Conservation (phyloP, 1,140 invertebrate genomes). For the Acromyrmex echinatior region DNA sequence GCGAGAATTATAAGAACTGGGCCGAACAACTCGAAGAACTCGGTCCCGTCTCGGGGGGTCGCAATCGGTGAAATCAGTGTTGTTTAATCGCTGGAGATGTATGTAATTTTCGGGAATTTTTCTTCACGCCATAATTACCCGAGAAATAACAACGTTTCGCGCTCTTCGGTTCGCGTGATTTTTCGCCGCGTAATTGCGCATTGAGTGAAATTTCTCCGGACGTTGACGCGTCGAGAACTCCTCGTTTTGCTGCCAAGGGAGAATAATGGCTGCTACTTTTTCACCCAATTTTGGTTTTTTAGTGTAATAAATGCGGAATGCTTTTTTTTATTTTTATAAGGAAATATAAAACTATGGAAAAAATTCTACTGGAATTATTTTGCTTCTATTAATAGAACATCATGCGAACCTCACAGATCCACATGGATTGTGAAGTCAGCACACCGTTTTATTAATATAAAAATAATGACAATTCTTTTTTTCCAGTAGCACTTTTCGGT, state of each 20-base stretch:
- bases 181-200: constrained; percentile 16
- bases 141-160: constrained; percentile 13
- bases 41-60: not conserved
- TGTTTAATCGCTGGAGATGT: not conserved
- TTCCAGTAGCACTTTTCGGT: no score
- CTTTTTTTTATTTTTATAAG: no score
- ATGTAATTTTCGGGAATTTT: constrained; percentile 10
- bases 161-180: not conserved
- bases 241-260: not conserved
- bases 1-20: constrained; percentile 39
- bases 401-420: no score
- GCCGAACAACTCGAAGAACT: not conserved
- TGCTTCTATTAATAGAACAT: no score
- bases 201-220: not conserved
- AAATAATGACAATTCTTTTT: no score
- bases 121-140: not conserved
- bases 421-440: no score
- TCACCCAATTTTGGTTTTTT: no score
- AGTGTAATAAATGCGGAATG: no score
- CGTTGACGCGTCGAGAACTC: not conserved
- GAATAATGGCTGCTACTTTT: not conserved
- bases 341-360: no score
- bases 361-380: no score
- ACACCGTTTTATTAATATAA: no score
- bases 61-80: not conserved